Evolutionary conservation across 2,113 vertebrate species (phyloP).

Genomic region (Eolophus roseicapilla): DNA sequence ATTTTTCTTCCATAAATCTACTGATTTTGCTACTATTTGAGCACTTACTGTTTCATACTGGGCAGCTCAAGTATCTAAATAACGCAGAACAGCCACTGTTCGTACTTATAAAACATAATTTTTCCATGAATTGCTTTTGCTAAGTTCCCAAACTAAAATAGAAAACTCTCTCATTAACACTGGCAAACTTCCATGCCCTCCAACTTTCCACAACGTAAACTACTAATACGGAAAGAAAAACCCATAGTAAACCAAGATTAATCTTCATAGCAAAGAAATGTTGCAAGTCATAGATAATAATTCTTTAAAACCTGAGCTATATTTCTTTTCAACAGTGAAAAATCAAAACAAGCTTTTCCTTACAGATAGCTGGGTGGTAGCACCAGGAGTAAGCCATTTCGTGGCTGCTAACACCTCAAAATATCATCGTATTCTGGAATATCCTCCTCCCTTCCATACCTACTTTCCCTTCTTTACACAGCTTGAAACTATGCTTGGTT

Average conservation of each 20-base stretch:
- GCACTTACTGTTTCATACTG: neutral
- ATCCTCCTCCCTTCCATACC: neutral
- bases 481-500: neutral
- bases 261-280: neutral
- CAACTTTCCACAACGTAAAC: neutral
- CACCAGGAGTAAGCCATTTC: rapidly evolving
- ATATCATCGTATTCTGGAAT: neutral
- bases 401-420: neutral
- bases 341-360: neutral
- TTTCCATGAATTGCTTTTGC: conserved; percentile 3
- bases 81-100: neutral
- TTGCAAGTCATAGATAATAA: neutral
- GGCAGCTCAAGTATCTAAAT: neutral
- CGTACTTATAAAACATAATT: neutral
- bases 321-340: neutral
- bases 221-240: neutral
- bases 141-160: conserved; percentile 36
- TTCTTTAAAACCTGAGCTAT: neutral
- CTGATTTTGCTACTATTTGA: neutral
- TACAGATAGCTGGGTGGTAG: neutral
- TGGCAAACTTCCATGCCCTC: neutral
- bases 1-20: neutral
- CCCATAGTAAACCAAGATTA: neutral
- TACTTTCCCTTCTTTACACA: neutral
- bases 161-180: neutral